Percentiles rank a stretch among this genome's conserved stretches.
Conservation (phyloP, 2,113 vertebrate genomes). For the Myotis davidii region DNA sequence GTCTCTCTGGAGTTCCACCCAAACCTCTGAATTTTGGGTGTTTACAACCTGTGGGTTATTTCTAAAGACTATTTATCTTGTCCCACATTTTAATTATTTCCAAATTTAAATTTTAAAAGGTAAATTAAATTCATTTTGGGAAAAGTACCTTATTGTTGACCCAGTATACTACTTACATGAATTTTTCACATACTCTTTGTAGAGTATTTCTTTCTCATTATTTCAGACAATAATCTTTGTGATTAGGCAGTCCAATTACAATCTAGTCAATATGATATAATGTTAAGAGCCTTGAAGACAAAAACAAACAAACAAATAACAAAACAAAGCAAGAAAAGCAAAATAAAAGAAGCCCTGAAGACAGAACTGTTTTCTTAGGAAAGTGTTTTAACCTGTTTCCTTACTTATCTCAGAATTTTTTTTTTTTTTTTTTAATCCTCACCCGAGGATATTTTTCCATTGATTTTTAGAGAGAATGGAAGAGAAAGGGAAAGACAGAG, state of each 20-base stretch:
- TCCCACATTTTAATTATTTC: background rate
- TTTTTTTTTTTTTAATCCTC: too few species aligned
- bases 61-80: background rate
- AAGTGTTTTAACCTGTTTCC: background rate
- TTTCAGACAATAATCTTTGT: slow-evolving; percentile 15
- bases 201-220: slow-evolving; percentile 10
- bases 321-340: background rate
- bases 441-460: too few species aligned
- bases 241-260: background rate
- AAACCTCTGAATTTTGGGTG: slow-evolving; percentile 8
- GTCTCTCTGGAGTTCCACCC: background rate
- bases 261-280: background rate
- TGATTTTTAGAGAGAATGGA: too few species aligned
- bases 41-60: background rate
- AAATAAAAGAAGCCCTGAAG: background rate
- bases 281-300: slow-evolving; percentile 6
- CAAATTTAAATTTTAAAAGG: slow-evolving; percentile 27
- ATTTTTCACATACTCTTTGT: background rate
- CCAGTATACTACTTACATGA: background rate
- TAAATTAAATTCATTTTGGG: slow-evolving; percentile 30
- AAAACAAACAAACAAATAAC: background rate
- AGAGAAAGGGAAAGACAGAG: too few species aligned
- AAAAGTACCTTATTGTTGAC: slow-evolving; percentile 5
- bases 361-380: background rate
- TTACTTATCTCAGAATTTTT: background rate